These are phyloP conservation scores for Tenthredo amoena DNA, from an alignment of 2,888 invertebrate species.

Conservation along the genomic window DNA sequence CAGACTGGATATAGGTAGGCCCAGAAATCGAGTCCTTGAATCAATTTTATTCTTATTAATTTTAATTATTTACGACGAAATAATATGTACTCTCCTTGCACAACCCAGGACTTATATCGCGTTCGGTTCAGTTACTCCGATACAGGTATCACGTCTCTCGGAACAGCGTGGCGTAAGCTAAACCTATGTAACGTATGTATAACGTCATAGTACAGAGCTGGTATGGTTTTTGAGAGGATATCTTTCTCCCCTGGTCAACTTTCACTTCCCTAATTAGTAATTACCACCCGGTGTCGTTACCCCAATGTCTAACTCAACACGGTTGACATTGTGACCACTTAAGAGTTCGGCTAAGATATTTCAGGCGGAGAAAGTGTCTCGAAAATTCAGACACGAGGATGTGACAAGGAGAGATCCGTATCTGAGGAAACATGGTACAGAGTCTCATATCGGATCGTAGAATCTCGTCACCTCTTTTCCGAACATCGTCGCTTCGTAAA, in stretches of 20 bases:
- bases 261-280: constrained; percentile 23
- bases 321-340: background rate
- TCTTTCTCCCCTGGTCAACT: background rate
- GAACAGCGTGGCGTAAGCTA: background rate
- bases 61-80: background rate
- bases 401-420: background rate
- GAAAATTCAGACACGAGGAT: background rate
- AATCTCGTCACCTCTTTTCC: background rate
- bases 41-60: constrained; percentile 9
- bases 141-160: background rate
- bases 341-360: background rate
- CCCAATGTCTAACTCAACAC: background rate
- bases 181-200: background rate
- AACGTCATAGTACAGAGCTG: background rate
- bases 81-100: background rate
- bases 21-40: background rate
- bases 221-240: background rate
- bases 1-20: background rate
- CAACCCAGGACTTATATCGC: background rate
- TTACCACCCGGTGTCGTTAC: background rate
- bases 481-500: background rate
- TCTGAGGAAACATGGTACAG: background rate
- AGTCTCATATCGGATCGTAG: background rate
- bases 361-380: constrained; percentile 12
- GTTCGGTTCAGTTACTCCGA: background rate